Base-by-base conservation (phyloP, 2,113 vertebrate genomes). In the Amazona guildingii region DNA sequence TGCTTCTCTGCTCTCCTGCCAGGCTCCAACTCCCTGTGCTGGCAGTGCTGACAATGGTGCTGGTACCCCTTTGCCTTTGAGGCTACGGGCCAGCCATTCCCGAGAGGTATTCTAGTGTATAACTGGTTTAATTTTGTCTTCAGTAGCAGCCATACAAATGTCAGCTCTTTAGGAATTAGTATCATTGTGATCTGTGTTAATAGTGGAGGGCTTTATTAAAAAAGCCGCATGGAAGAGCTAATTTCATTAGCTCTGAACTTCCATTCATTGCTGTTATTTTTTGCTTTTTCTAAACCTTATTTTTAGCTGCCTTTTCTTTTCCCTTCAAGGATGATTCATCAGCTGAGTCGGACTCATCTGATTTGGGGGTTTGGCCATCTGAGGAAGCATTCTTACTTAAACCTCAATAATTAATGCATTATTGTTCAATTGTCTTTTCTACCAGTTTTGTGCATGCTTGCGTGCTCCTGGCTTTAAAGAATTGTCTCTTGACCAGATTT, bases 351-450 rank as follows among this genome's bases (percentile, higher is more conserved):
- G 44, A 57, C 93, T 74, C 17, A 69, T 87, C 80, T 91, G 81
- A 70, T 95, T 41, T 87, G 81, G 74, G 55, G 87, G 25, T 79
- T 94, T 89, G 93, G 43, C 86, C 84, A 89, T 89, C 69, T 86
- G 66, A 96, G 46, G 83, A 88, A 92, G 68, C 37, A 20, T 80
- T 25, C 76, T 92, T 94, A 74, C 43, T 93, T 92, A 93, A 93
- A 73, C 83, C 76, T 64, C 57, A 63, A 35, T 77, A 92, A 90
- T 86, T 90, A 94, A 83, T 51, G 80, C 44, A 33, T 77, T 80
- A 51, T 91, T 96, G 51, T 91, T 95, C 89, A 88, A 13, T 88
- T 91, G 59, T 86, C 77, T 90, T 76, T 73, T 77, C 54, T 63
- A 73, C 39, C 87, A 46, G 61, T 69, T 64, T 72, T 68, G 41